Conservation (phyloP, 2,888 invertebrate genomes). For the Idaea dimidiata region DNA sequence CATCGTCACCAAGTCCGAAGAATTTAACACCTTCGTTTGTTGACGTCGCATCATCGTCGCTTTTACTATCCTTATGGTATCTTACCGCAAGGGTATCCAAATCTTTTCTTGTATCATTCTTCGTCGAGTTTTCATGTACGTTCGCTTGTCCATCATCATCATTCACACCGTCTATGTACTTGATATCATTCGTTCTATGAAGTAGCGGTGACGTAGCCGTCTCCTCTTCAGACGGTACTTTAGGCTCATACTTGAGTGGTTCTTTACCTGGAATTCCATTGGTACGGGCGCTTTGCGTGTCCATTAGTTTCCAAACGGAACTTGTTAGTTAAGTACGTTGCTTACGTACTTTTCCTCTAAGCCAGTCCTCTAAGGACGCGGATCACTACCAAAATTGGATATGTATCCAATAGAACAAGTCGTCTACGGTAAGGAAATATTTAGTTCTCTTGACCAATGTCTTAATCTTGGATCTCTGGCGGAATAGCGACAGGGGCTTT, state of each 20-base stretch:
- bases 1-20: slow-evolving; percentile 73
- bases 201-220: slow-evolving; percentile 72
- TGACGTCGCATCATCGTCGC: slow-evolving; percentile 68
- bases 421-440: slow-evolving; percentile 64
- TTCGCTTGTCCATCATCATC: slow-evolving; percentile 49
- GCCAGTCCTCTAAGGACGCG: slow-evolving; percentile 52
- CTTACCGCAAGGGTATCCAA: slow-evolving; percentile 53
- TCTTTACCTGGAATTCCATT: slow-evolving; percentile 76
- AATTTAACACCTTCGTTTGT: slow-evolving; percentile 77
- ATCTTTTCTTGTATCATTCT: slow-evolving; percentile 51
- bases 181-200: slow-evolving; percentile 54
- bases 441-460: slow-evolving; percentile 75
- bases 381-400: slow-evolving; percentile 58
- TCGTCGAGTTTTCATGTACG: slow-evolving; percentile 59
- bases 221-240: slow-evolving; percentile 75
- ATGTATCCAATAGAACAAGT: slow-evolving; percentile 47
- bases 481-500: slow-evolving; percentile 74
- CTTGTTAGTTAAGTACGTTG: slow-evolving; percentile 49
- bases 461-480: slow-evolving; percentile 83
- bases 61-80: slow-evolving; percentile 51
- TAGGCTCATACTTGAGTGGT: slow-evolving; percentile 59
- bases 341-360: slow-evolving; percentile 52
- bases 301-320: slow-evolving; percentile 64
- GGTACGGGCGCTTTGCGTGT: slow-evolving; percentile 62
- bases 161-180: slow-evolving; percentile 58